Conservation (phyloP, 2,888 invertebrate species). For the Xestia ashworthii region DNA sequence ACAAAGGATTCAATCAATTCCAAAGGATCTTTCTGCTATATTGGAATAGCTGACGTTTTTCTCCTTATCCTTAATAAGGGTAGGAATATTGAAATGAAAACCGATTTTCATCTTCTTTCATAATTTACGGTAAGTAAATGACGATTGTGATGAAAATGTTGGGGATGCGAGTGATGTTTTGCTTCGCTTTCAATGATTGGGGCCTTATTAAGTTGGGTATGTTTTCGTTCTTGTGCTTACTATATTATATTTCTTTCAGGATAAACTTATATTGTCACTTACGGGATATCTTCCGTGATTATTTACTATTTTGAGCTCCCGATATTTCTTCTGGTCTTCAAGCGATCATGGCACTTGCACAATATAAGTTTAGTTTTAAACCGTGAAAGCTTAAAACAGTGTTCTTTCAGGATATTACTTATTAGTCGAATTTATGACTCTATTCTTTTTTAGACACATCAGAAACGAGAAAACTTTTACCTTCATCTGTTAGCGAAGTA, state of each 20-base stretch:
- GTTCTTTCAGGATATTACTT: neutral
- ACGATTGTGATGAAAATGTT: slow-evolving; percentile 66
- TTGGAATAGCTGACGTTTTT: slow-evolving; percentile 46
- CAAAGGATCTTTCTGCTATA: slow-evolving; percentile 31
- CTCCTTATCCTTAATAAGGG: slow-evolving; percentile 41
- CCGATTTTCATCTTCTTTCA: slow-evolving; percentile 66
- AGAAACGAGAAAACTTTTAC: neutral
- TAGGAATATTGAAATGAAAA: slow-evolving; percentile 70
- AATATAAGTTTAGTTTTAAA: too few relatives aligned
- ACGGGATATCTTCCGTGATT: too few relatives aligned
- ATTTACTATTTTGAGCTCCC: too few relatives aligned
- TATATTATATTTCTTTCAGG: neutral
- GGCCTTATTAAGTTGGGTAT: slow-evolving; percentile 14
- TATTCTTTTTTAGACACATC: neutral
- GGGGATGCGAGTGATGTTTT: slow-evolving; percentile 4
- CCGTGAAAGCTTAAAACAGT: too few relatives aligned
- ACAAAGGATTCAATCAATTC: slow-evolving; percentile 51
- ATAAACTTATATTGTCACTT: neutral
- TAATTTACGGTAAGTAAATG: slow-evolving; percentile 76
- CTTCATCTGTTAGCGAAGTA: too few relatives aligned
- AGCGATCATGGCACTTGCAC: too few relatives aligned
- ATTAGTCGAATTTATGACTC: neutral
- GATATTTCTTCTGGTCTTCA: too few relatives aligned
- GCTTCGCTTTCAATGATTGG: slow-evolving; percentile 21
- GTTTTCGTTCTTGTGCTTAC: slow-evolving; percentile 1